Percentiles rank a stretch among this genome's conserved stretches.
Evolutionary conservation across 2,888 invertebrate genomes (phyloP).

Genomic region (Diarsia brunnea): DNA sequence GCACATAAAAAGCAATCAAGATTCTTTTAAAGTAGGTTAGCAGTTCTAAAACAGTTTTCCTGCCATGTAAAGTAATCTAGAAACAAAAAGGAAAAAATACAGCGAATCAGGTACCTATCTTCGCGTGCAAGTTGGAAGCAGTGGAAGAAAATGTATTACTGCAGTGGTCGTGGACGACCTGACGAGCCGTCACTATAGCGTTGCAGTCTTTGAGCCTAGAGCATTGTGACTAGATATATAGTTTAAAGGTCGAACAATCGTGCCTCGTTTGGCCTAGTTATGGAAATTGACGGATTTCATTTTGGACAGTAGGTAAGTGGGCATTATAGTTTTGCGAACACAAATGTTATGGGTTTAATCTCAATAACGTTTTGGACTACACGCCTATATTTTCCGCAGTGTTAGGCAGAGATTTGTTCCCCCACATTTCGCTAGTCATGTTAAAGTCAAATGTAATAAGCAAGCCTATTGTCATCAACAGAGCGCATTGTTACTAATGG

Average conservation of each 20-base stretch:
- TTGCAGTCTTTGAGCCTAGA: slow-evolving; percentile 46
- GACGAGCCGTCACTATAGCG: slow-evolving; percentile 52
- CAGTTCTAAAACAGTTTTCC: slow-evolving; percentile 44
- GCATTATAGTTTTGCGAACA: not conserved
- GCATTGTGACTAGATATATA: slow-evolving; percentile 6
- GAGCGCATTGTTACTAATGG: not conserved
- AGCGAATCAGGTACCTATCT: slow-evolving; percentile 56
- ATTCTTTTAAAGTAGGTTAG: slow-evolving; percentile 54
- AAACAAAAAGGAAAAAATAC: slow-evolving; percentile 43
- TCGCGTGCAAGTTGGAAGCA: slow-evolving; percentile 62
- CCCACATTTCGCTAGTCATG: not conserved
- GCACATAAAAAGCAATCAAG: slow-evolving; percentile 38
- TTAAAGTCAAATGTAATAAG: not conserved
- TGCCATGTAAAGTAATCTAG: slow-evolving; percentile 45
- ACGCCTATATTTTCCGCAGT: not conserved
- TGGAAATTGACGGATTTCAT: slow-evolving; percentile 13
- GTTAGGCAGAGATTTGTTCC: not conserved
- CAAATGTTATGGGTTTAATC: not conserved
- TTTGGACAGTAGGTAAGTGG: not conserved
- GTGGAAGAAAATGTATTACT: slow-evolving; percentile 64
- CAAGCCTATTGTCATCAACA: not conserved
- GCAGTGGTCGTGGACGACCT: slow-evolving; percentile 62
- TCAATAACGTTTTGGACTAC: too few relatives aligned
- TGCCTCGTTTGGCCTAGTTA: slow-evolving; percentile 36
- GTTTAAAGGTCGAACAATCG: slow-evolving; percentile 16